phyloP scores from a whole-genome alignment of 2,797 vertebrate species.

The Rhincodon typus region DNA sequence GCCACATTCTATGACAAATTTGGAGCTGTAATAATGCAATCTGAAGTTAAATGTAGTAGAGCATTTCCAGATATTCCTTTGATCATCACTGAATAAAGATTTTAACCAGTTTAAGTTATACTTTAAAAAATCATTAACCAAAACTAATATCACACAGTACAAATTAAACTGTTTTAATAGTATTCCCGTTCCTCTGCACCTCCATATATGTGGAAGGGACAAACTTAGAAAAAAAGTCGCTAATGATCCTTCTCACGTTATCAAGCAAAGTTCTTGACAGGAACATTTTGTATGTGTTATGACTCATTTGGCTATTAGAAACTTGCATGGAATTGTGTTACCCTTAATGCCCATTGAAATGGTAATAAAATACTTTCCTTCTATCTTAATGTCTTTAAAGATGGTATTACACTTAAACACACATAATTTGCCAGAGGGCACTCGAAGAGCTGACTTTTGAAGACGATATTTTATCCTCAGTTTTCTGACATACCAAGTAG shows the following conservation, averaged over 20 bases:
- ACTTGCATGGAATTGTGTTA: neutral
- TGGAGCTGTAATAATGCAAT: neutral
- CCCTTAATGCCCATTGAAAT: constrained; percentile 20
- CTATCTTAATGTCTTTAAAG: constrained; percentile 33
- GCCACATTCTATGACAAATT: neutral
- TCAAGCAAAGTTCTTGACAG: neutral
- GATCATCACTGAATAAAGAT: neutral
- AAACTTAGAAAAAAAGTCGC: neutral
- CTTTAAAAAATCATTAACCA: neutral
- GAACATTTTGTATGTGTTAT: constrained; percentile 17
- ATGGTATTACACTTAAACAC: constrained; percentile 34
- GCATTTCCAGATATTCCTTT: neutral
- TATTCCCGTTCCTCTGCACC: neutral
- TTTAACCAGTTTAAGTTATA: neutral
- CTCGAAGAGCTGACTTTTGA: constrained; percentile 25
- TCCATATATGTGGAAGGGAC: neutral
- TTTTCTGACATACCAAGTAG: constrained; percentile 22
- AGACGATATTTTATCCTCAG: neutral
- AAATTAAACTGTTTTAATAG: neutral
- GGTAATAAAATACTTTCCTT: constrained; percentile 35
- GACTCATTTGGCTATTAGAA: constrained; percentile 29
- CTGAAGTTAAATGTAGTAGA: neutral
- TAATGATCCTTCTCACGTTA: neutral
- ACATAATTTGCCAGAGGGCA: constrained; percentile 25
- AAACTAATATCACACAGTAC: neutral